Conservation (phyloP, 2,888 invertebrate genomes). For the Argynnis bischoffii region DNA sequence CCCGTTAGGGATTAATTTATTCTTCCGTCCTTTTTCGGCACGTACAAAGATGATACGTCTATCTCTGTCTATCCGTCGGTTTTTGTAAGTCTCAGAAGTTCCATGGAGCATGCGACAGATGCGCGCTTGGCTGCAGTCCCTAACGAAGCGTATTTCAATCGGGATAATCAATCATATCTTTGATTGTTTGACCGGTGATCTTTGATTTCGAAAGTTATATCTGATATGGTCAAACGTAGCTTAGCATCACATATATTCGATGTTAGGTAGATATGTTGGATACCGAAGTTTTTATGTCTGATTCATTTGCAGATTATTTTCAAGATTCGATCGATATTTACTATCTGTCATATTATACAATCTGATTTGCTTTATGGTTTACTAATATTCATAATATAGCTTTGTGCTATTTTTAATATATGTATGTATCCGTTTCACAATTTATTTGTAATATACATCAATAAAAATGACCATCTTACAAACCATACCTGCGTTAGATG, state of each 20-base stretch:
- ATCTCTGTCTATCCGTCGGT: conserved; percentile 58
- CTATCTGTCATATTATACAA: too few species aligned
- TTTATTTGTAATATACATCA: too few species aligned
- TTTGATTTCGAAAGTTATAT: conserved; percentile 54
- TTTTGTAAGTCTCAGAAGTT: conserved; percentile 77
- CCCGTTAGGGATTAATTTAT: conserved; percentile 58
- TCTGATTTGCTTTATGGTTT: too few species aligned
- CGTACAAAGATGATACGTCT: conserved; percentile 46
- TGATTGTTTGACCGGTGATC: conserved; percentile 71
- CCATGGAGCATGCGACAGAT: conserved; percentile 78
- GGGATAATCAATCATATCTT: conserved; percentile 79
- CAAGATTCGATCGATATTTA: neutral
- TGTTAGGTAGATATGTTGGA: conserved; percentile 1
- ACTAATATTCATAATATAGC: too few species aligned
- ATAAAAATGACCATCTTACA: too few species aligned
- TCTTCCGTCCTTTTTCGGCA: conserved; percentile 53
- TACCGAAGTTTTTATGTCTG: neutral
- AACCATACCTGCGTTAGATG: too few species aligned
- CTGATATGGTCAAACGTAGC: conserved; percentile 31
- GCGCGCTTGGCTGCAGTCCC: conserved; percentile 76
- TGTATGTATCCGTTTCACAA: too few species aligned
- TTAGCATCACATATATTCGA: conserved; percentile 8
- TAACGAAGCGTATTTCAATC: conserved; percentile 78
- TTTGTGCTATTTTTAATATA: too few species aligned
- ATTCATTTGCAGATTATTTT: conserved; percentile 4